Evolutionary conservation across 2,888 invertebrate genomes (phyloP).

Genomic region (Palloptera scutellata): DNA sequence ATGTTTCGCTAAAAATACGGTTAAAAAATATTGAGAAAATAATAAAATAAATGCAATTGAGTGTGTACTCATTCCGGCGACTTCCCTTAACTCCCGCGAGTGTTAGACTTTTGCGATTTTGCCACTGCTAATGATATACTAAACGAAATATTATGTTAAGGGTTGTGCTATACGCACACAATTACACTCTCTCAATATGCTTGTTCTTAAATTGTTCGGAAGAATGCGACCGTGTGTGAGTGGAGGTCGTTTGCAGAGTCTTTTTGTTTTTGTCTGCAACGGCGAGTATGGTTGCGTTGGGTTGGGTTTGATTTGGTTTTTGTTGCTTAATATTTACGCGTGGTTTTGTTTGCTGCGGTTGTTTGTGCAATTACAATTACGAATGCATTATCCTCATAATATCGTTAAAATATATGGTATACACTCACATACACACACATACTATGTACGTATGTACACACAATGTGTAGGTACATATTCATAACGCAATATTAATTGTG

Average conservation of each 20-base stretch:
- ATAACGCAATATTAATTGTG: slow-evolving; percentile 27
- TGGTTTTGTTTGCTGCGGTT: slow-evolving; percentile 46
- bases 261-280: background rate
- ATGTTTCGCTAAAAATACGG: slow-evolving; percentile 7
- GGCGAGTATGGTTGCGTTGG: background rate
- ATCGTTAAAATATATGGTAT: slow-evolving; percentile 35
- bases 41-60: background rate
- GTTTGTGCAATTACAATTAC: slow-evolving; percentile 59
- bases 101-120: background rate
- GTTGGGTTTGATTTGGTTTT: slow-evolving; percentile 39
- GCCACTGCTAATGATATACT: background rate
- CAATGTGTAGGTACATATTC: slow-evolving; percentile 21
- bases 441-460: too few species aligned
- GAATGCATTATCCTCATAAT: slow-evolving; percentile 54
- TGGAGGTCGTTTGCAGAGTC: background rate
- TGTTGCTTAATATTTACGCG: slow-evolving; percentile 42
- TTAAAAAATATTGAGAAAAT: slow-evolving; percentile 4
- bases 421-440: too few species aligned
- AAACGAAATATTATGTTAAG: too few species aligned
- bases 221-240: background rate
- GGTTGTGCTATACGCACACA: too few species aligned
- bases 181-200: too few species aligned
- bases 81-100: background rate
- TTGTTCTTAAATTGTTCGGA: background rate
- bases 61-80: background rate